Conservation (phyloP, 2,113 vertebrate species). For the Eurystomus gularis region DNA sequence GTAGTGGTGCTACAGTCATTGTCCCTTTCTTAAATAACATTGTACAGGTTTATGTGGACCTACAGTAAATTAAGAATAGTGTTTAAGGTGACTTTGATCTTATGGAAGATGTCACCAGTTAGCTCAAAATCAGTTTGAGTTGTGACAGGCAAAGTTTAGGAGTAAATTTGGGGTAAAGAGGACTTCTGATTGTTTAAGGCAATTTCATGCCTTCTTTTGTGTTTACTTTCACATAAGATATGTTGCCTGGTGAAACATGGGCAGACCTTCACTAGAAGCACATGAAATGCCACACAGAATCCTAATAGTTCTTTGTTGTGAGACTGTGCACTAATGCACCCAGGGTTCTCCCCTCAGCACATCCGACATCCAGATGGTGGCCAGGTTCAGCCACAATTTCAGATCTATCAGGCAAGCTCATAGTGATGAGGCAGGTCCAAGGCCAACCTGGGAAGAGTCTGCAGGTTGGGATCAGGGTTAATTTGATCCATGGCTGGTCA, state of each 20-base stretch:
- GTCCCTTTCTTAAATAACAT: neutral
- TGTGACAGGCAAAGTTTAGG: neutral
- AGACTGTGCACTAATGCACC: neutral
- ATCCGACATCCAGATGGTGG: neutral
- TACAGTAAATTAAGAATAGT: neutral
- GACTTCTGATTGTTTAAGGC: neutral
- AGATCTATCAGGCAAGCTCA: neutral
- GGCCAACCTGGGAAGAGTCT: neutral
- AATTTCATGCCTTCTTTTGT: neutral
- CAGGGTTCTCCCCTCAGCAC: neutral
- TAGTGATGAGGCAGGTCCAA: neutral
- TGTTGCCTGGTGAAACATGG: neutral
- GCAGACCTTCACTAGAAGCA: neutral
- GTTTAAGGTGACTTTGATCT: neutral
- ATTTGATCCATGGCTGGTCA: neutral
- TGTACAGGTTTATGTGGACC: neutral
- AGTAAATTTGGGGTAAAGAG: neutral
- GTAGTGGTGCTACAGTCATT: neutral
- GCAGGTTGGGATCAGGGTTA: neutral
- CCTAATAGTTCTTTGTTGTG: neutral
- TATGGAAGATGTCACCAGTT: neutral
- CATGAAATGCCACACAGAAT: neutral
- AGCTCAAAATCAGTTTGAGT: neutral
- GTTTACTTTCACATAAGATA: neutral
- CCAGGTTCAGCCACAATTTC: neutral